Conservation (phyloP, 2,888 invertebrate genomes). For the Shargacucullia verbasci region DNA sequence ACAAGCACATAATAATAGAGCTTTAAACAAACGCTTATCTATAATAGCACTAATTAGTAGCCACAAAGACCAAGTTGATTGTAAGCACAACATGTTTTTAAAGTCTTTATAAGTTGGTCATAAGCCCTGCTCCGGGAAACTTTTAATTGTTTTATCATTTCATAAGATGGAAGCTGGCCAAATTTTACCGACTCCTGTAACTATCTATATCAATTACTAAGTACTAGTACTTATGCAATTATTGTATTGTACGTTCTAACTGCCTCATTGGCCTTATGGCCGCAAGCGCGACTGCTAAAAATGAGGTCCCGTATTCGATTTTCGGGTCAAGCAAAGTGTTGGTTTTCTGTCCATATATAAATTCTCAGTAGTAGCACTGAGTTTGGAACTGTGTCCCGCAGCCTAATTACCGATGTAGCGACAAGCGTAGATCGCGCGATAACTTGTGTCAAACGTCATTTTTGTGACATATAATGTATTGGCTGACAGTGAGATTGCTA, state of each 20-base stretch:
- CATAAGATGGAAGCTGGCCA: slow-evolving; percentile 63
- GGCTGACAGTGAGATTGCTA: too few relatives aligned
- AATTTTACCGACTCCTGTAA: slow-evolving; percentile 40
- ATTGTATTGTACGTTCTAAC: slow-evolving; percentile 6
- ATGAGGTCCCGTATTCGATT: too few relatives aligned
- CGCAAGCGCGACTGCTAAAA: too few relatives aligned
- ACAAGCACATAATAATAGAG: slow-evolving; percentile 13
- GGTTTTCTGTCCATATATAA: too few relatives aligned
- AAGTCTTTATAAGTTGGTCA: slow-evolving; percentile 62
- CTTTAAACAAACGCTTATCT: slow-evolving; percentile 35
- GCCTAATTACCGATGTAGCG: too few relatives aligned
- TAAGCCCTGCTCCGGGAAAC: slow-evolving; percentile 55
- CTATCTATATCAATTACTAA: slow-evolving; percentile 41
- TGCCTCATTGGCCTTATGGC: too few relatives aligned
- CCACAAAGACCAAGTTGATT: slow-evolving; percentile 46
- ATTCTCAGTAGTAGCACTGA: too few relatives aligned
- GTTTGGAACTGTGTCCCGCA: too few relatives aligned
- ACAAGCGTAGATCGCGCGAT: too few relatives aligned
- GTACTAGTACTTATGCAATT: slow-evolving; percentile 19
- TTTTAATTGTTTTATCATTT: slow-evolving; percentile 75
- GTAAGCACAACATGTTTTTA: slow-evolving; percentile 60
- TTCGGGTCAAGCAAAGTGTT: too few relatives aligned
- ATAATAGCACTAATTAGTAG: slow-evolving; percentile 39
- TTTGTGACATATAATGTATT: too few relatives aligned
- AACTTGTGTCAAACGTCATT: too few relatives aligned